These are phyloP conservation scores for Aldrovandia affinis DNA, from an alignment of 2,797 vertebrate genomes.

Conservation along the genomic window DNA sequence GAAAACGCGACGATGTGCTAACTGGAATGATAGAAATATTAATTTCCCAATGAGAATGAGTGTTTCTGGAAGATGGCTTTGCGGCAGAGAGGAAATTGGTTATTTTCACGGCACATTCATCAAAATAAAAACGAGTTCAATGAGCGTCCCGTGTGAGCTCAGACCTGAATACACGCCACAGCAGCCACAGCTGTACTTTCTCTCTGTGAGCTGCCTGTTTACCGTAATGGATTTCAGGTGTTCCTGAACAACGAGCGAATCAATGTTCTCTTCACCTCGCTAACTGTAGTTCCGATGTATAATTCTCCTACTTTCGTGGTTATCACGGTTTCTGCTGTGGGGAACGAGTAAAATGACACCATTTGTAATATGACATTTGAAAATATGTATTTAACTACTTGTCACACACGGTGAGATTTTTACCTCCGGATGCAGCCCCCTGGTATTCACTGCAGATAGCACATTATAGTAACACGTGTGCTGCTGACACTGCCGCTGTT, in stretches of 20 bases:
- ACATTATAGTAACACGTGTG: slow-evolving; percentile 41
- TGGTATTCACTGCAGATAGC: slow-evolving; percentile 19
- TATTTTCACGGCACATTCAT: slow-evolving; percentile 63
- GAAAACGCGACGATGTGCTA: slow-evolving; percentile 30
- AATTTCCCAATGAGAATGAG: slow-evolving; percentile 48
- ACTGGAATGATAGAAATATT: slow-evolving; percentile 56
- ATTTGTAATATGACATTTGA: neutral
- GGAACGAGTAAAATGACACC: neutral
- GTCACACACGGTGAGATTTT: neutral
- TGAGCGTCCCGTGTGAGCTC: slow-evolving; percentile 59
- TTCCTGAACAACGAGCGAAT: slow-evolving; percentile 48
- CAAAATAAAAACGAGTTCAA: slow-evolving; percentile 68
- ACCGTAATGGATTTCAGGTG: slow-evolving; percentile 58
- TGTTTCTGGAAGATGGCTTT: slow-evolving; percentile 53
- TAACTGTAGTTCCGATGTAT: neutral
- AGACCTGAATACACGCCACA: slow-evolving; percentile 43
- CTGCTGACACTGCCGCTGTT: slow-evolving; percentile 43
- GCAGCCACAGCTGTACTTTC: slow-evolving; percentile 55
- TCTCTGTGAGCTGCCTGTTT: slow-evolving; percentile 40
- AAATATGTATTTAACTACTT: neutral
- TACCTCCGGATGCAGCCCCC: neutral
- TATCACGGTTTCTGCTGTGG: neutral
- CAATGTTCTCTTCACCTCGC: slow-evolving; percentile 27
- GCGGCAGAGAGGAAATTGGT: slow-evolving; percentile 65
- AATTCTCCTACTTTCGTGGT: slow-evolving; percentile 3